phyloP scores from a whole-genome alignment of 2,113 vertebrate genomes.

The Dromiciops gliroides region DNA sequence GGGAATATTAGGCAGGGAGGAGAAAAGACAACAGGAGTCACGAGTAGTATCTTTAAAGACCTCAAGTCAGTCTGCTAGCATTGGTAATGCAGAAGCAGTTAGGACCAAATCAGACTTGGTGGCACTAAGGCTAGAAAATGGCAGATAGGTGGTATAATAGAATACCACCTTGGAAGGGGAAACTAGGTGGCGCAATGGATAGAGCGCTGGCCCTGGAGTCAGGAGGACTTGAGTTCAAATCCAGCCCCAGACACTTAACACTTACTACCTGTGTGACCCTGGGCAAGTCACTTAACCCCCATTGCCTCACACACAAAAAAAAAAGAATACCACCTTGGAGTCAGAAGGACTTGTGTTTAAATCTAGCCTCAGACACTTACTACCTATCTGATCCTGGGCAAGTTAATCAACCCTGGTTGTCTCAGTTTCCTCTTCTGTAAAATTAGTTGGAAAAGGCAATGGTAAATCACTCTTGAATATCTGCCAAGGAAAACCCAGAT shows the following conservation, averaged over 20 bases:
- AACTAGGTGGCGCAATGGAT: no score
- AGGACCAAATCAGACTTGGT: background rate
- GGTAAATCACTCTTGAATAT: background rate
- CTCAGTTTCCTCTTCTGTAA: background rate
- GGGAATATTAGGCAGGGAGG: background rate
- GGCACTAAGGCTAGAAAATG: background rate
- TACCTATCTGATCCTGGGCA: background rate
- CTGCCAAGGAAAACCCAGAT: background rate
- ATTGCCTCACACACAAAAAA: no score
- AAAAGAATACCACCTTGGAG: background rate
- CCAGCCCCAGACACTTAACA: no score
- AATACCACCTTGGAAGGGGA: background rate
- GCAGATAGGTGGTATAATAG: background rate
- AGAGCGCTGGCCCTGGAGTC: no score
- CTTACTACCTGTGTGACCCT: no score
- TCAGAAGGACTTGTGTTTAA: background rate
- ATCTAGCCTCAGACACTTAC: background rate
- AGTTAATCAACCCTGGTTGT: background rate
- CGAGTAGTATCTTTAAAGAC: background rate
- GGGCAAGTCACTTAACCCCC: no score
- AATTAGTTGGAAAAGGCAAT: background rate
- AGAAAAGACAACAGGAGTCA: background rate
- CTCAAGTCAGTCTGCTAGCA: background rate
- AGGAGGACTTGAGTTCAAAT: no score
- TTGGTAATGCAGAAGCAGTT: background rate